A percentile compares a stretch with the other conserved stretches of the same genome.
Conservation (phyloP, 2,113 vertebrate species). For the Emydura subglobosa region DNA sequence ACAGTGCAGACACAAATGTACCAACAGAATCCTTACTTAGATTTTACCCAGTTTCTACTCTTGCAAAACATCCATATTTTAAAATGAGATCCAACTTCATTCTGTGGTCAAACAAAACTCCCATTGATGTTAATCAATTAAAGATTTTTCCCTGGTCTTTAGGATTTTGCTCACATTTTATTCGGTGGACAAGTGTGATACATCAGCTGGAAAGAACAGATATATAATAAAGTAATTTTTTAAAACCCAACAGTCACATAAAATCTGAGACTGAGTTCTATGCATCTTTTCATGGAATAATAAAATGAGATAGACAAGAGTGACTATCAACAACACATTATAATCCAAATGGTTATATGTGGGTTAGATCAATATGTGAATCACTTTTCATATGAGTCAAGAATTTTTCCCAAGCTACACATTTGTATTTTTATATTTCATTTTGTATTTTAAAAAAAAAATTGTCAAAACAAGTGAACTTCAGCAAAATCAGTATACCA, state of each 20-base stretch:
- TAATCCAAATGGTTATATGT: accelerated
- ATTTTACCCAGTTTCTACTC: neutral
- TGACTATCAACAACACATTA: neutral
- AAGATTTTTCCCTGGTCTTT: neutral
- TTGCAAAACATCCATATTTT: neutral
- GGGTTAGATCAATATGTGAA: no score
- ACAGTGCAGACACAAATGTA: no score
- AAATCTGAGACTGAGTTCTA: neutral
- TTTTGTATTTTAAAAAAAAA: neutral
- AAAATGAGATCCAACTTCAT: no score
- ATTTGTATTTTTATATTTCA: neutral
- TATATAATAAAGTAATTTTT: neutral
- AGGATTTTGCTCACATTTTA: neutral
- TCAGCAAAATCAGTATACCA: no score
- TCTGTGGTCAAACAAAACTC: neutral
- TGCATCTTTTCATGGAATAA: neutral
- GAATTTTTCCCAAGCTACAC: neutral
- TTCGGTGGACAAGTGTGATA: neutral
- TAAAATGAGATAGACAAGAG: neutral
- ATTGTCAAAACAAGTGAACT: neutral
- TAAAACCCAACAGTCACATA: neutral
- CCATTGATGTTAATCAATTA: neutral
- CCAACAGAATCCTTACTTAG: no score
- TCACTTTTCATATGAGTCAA: neutral
- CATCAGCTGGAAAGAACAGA: neutral